Base-by-base conservation (phyloP, 2,888 invertebrate genomes). In the Spisula solida region DNA sequence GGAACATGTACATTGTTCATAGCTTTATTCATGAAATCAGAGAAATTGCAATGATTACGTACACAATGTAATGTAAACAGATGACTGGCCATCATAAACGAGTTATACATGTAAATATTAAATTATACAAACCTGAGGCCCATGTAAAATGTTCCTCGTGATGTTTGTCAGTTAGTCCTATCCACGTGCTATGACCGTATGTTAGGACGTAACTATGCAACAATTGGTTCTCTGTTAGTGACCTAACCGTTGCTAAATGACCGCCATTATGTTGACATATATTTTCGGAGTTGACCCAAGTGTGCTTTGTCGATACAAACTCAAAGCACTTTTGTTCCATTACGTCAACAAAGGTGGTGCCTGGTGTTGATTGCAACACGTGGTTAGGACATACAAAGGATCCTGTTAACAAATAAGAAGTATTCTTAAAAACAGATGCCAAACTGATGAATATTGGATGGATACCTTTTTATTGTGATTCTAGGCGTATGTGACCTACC, bases 111-210 rank as follows among this genome's bases (percentile, higher is more conserved):
- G n/a, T 66, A 25, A 14, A 29, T n/a, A 80, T 55, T 25, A n/a
- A 5, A 25, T 0, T 25, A 10, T 25, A 12, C 2, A 81, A 75
- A 83, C 83, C 83, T 41, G 83, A 83, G 1, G 83, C 48, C 83
- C 83, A 83, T 75, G 47, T 20, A 48, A 83, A 83, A 34, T 83
- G 70, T 75, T 83, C 83, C 16, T 83, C 83, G 0, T 48, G 31
- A 20, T 48, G 10, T 18, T 31, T 70, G 51, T 83, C 83, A 31
- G 48, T 83, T 18, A 83, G 31, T 10, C 83, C 83, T 55, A 83
- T 83, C 83, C 83, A 83, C 14, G 55, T 31, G 16, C 29, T 6
- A 12, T 83, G 83, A 8, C 83, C 83, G 29, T 83, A 83, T 29
- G 51, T 10, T 20, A 51, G 70, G 0, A 83, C 83, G 48, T 78